A percentile compares a stretch with the other conserved stretches of the same genome.
These are phyloP conservation scores for Drosophila triauraria DNA, from an alignment of 1,140 invertebrate species.

Conservation along the genomic window DNA sequence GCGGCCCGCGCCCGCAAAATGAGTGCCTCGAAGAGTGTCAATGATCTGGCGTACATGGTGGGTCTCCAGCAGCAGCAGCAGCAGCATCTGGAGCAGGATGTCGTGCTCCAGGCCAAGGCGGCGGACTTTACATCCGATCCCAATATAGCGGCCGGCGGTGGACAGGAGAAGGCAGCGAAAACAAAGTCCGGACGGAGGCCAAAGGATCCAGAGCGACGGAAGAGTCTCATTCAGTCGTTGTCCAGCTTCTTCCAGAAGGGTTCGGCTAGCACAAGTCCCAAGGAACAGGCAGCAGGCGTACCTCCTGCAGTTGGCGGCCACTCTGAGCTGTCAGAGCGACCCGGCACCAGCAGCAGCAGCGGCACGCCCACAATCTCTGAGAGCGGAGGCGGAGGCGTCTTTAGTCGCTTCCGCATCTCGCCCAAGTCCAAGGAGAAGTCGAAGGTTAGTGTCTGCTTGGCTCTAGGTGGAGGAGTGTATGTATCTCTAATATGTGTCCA, in stretches of 20 bases:
- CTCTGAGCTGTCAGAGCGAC: constrained; percentile 81
- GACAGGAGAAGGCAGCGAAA: constrained; percentile 68
- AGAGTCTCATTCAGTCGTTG: constrained; percentile 93
- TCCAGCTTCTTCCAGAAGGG: constrained; percentile 92
- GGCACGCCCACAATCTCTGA: constrained; percentile 72
- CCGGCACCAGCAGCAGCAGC: constrained; percentile 72
- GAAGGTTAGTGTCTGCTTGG: constrained; percentile 86
- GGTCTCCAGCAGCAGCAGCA: constrained; percentile 48
- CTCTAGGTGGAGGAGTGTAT: background rate
- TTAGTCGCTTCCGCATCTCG: constrained; percentile 88
- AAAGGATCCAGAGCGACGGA: constrained; percentile 90
- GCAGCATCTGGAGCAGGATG: constrained; percentile 42
- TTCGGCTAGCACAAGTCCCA: constrained; percentile 45
- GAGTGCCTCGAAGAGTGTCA: constrained; percentile 84
- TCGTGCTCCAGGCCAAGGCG: constrained; percentile 44
- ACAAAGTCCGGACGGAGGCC: constrained; percentile 85
- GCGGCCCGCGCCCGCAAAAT: constrained; percentile 75
- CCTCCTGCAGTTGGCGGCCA: constrained; percentile 50
- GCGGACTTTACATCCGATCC: constrained; percentile 87
- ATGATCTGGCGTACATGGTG: constrained; percentile 78
- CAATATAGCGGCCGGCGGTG: constrained; percentile 85
- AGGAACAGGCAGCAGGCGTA: constrained; percentile 53
- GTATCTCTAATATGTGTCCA: constrained; percentile 5
- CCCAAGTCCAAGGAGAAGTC: constrained; percentile 89
- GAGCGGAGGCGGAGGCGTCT: constrained; percentile 84